Percentiles rank a stretch among this genome's conserved stretches.
phyloP scores from a whole-genome alignment of 2,113 vertebrate genomes.

The Sisor rabdophorus region DNA sequence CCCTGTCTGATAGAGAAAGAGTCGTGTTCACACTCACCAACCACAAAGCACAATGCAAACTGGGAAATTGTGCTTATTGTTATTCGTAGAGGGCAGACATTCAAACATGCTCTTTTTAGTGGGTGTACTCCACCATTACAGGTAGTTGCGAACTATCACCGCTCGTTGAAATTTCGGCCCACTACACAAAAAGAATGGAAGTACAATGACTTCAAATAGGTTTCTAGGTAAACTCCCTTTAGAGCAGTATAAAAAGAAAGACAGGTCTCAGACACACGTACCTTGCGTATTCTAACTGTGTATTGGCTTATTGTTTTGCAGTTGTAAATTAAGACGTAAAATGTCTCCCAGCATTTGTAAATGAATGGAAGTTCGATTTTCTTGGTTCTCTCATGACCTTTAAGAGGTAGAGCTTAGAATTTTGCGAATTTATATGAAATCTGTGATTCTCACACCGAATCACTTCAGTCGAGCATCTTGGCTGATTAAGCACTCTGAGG shows the following conservation, averaged over 20 bases:
- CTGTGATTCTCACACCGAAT: conserved; percentile 34
- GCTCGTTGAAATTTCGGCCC: conserved; percentile 67
- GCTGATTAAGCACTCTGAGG: conserved; percentile 7
- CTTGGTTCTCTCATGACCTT: conserved; percentile 49
- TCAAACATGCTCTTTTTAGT: conserved; percentile 60
- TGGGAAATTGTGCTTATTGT: conserved; percentile 69
- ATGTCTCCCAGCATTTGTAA: conserved; percentile 56
- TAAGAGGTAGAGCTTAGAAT: neutral
- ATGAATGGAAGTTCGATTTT: conserved; percentile 49
- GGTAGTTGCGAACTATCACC: conserved; percentile 74
- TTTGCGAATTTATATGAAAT: conserved; percentile 35
- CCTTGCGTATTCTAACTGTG: conserved; percentile 67
- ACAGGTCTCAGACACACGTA: conserved; percentile 57
- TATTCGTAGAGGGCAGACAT: conserved; percentile 68
- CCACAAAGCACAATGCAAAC: conserved; percentile 60
- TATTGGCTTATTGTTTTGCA: conserved; percentile 67
- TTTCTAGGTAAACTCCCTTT: conserved; percentile 69
- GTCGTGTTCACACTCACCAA: conserved; percentile 42
- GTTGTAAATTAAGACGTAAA: conserved; percentile 64
- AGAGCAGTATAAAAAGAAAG: conserved; percentile 55
- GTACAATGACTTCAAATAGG: conserved; percentile 78
- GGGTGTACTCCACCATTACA: conserved; percentile 65
- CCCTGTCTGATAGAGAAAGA: conserved; percentile 48
- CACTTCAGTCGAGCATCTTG: neutral
- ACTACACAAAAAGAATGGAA: conserved; percentile 66